phyloP scores from a whole-genome alignment of 2,797 vertebrate species.

The Morus bassanus region DNA sequence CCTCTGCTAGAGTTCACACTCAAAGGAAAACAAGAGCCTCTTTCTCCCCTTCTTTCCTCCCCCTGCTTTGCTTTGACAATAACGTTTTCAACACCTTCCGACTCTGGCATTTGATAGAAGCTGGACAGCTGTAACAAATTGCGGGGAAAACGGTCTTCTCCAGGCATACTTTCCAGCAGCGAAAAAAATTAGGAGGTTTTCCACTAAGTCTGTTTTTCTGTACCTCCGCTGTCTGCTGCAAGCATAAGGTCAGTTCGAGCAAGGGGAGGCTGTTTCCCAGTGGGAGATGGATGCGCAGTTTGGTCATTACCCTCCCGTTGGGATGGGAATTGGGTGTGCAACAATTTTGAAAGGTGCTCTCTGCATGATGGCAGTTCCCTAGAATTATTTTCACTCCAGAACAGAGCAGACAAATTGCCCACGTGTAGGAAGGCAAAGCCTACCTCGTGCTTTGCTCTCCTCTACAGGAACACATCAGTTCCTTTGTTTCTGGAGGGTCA shows the following conservation, averaged over 20 bases:
- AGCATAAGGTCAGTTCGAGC: accelerated
- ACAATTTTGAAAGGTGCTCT: not conserved
- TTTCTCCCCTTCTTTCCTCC: not conserved
- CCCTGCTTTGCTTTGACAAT: not conserved
- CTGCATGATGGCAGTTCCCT: not conserved
- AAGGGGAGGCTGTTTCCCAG: accelerated
- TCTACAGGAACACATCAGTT: not conserved
- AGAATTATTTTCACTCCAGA: not conserved
- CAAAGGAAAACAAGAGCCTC: not conserved
- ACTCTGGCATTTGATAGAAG: not conserved
- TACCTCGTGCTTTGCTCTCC: not conserved
- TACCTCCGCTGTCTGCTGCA: not conserved
- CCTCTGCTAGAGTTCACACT: not conserved
- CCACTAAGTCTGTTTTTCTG: not conserved
- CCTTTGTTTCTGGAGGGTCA: not conserved
- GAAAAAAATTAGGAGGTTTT: not conserved
- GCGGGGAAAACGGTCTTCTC: not conserved
- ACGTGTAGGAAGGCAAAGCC: not conserved
- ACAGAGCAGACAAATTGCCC: not conserved
- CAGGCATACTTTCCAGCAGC: not conserved
- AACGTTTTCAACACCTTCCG: not conserved
- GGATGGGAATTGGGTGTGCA: not conserved
- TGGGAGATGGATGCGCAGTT: accelerated
- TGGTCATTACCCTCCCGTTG: not conserved
- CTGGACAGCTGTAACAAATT: not conserved